Conservation (phyloP, 2,888 invertebrate species). For the Tridacna crocea region DNA sequence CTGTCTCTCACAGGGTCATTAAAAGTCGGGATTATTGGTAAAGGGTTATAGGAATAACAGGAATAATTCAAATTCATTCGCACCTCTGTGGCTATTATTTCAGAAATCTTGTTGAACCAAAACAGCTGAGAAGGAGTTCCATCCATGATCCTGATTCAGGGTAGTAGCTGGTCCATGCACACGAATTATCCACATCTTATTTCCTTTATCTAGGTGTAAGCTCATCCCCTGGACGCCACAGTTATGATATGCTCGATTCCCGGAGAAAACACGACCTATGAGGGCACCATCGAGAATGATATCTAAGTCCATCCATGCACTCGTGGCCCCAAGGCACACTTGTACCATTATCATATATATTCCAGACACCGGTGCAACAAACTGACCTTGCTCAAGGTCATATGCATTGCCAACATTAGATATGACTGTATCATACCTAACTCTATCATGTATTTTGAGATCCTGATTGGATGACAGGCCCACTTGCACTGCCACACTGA, state of each 20-base stretch:
- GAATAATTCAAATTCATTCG: no score
- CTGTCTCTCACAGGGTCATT: no score
- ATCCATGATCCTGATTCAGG: conserved; percentile 40
- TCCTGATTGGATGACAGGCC: background rate
- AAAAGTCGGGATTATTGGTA: no score
- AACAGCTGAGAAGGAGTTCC: conserved; percentile 36
- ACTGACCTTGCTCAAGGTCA: conserved; percentile 4
- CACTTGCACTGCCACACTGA: background rate
- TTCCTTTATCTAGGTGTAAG: conserved; percentile 13
- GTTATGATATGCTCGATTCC: conserved; percentile 23
- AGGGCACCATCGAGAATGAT: conserved; percentile 31
- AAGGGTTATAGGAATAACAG: no score
- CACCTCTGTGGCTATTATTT: background rate
- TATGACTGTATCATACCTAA: conserved; percentile 2
- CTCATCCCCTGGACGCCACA: conserved; percentile 28
- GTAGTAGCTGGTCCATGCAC: conserved; percentile 17
- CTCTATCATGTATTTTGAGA: background rate
- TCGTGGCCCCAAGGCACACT: conserved; percentile 5
- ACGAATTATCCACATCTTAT: conserved; percentile 30
- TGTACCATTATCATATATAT: conserved; percentile 32
- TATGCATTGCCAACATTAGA: conserved; percentile 6
- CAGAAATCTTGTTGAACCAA: conserved; percentile 10
- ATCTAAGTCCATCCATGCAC: conserved; percentile 33
- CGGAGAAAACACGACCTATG: conserved; percentile 37
- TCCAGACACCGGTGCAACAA: conserved; percentile 17